Conservation (phyloP, 2,797 vertebrate genomes). For the Phrynocephalus forsythii region DNA sequence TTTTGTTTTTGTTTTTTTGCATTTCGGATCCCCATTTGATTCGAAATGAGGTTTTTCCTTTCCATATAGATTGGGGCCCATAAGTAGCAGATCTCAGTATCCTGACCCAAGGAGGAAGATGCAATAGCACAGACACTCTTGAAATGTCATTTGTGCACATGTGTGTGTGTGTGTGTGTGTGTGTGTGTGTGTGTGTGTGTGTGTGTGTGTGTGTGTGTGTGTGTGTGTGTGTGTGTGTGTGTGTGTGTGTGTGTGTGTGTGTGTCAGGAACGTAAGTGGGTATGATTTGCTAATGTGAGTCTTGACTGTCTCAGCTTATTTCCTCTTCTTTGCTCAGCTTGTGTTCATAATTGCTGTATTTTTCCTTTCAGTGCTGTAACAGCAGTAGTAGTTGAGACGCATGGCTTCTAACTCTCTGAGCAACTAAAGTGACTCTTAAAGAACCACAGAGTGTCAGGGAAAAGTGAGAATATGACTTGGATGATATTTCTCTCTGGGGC, state of each 20-base stretch:
- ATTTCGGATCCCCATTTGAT: neutral
- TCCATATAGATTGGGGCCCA: too few species aligned
- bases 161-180: too few species aligned
- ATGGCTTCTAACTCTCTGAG: slow-evolving; percentile 38
- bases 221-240: too few species aligned
- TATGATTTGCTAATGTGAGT: slow-evolving; percentile 20
- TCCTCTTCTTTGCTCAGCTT: slow-evolving; percentile 27
- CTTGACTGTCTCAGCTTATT: neutral
- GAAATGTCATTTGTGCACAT: neutral
- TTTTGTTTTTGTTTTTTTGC: too few species aligned
- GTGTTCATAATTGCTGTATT: slow-evolving; percentile 47
- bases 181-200: too few species aligned
- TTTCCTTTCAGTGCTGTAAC: slow-evolving; percentile 30
- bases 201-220: too few species aligned
- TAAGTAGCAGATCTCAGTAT: neutral
- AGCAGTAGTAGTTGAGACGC: slow-evolving; percentile 45
- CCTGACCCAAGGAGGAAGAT: slow-evolving; percentile 15
- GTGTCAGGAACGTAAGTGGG: neutral
- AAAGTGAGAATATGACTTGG: slow-evolving; percentile 47
- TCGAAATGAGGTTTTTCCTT: neutral
- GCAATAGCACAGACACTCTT: neutral
- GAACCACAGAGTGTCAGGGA: slow-evolving; percentile 38
- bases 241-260: too few species aligned
- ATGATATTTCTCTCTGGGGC: slow-evolving; percentile 25
- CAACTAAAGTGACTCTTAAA: slow-evolving; percentile 43